phyloP scores from a whole-genome alignment of 2,888 invertebrate species.

The Buathra laborator region DNA sequence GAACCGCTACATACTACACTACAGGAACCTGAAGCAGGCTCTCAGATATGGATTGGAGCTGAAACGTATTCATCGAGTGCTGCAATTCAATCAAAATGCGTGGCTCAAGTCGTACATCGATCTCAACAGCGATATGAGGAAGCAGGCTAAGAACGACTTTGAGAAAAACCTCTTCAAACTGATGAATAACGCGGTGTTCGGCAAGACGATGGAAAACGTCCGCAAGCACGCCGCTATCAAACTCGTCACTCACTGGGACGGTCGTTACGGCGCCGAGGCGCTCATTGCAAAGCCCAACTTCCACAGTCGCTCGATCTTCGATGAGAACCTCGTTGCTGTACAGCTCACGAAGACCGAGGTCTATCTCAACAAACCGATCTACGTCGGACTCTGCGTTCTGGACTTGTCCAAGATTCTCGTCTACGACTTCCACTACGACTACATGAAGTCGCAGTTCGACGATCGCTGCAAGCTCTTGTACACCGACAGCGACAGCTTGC shows the following conservation, averaged over 20 bases:
- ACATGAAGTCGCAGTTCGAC: too few relatives aligned
- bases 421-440: too few relatives aligned
- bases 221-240: constrained; percentile 77
- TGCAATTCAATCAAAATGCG: constrained; percentile 78
- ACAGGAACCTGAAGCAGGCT: too few relatives aligned
- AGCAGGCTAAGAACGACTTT: constrained; percentile 76
- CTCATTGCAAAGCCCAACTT: constrained; percentile 78
- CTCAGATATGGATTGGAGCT: too few relatives aligned
- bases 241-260: constrained; percentile 77
- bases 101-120: constrained; percentile 82
- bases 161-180: constrained; percentile 76
- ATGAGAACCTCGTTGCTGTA: too few relatives aligned
- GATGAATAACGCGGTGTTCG: constrained; percentile 79
- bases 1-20: too few relatives aligned
- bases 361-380: too few relatives aligned
- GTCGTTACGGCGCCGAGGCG: constrained; percentile 76
- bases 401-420: too few relatives aligned
- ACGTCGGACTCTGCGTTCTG: too few relatives aligned
- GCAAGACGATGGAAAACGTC: constrained; percentile 74
- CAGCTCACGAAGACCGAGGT: too few relatives aligned
- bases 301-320: constrained; percentile 73
- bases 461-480: constrained; percentile 76
- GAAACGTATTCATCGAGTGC: too few relatives aligned
- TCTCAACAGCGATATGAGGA: constrained; percentile 80
- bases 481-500: constrained; percentile 77